These are phyloP conservation scores for Popillia japonica DNA, from an alignment of 1,140 invertebrate species.

Conservation along the genomic window DNA sequence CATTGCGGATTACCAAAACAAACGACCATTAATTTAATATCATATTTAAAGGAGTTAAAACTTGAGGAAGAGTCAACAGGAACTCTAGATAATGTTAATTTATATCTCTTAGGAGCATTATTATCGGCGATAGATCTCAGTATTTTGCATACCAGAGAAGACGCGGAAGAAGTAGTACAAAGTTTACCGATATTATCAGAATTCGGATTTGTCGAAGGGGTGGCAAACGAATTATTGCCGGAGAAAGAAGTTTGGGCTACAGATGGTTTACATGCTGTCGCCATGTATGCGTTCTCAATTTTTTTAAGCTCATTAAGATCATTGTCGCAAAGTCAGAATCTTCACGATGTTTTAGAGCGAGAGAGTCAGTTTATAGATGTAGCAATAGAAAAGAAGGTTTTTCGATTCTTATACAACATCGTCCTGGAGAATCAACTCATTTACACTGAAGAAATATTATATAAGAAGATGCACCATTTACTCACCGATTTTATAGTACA, in stretches of 20 bases:
- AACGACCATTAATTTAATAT: constrained; percentile 62
- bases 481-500: constrained; percentile 92
- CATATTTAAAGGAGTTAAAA: constrained; percentile 58
- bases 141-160: constrained; percentile 72
- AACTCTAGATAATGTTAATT: constrained; percentile 76
- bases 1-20: constrained; percentile 78
- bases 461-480: constrained; percentile 83
- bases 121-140: constrained; percentile 87
- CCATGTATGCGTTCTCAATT: constrained; percentile 82
- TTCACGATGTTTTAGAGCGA: constrained; percentile 67
- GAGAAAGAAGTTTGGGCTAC: constrained; percentile 70
- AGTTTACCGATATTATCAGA: constrained; percentile 78
- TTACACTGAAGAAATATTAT: constrained; percentile 82
- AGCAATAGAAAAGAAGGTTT: constrained; percentile 82
- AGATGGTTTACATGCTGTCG: constrained; percentile 72
- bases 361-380: constrained; percentile 79
- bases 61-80: constrained; percentile 66
- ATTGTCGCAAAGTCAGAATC: constrained; percentile 61
- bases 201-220: too few species aligned
- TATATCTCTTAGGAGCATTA: constrained; percentile 83
- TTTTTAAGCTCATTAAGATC: constrained; percentile 80
- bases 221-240: too few species aligned
- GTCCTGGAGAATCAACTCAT: constrained; percentile 77
- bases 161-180: constrained; percentile 73
- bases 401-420: constrained; percentile 77